These are phyloP conservation scores for Centropristis striata DNA, from an alignment of 2,113 vertebrate genomes.

Conservation along the genomic window DNA sequence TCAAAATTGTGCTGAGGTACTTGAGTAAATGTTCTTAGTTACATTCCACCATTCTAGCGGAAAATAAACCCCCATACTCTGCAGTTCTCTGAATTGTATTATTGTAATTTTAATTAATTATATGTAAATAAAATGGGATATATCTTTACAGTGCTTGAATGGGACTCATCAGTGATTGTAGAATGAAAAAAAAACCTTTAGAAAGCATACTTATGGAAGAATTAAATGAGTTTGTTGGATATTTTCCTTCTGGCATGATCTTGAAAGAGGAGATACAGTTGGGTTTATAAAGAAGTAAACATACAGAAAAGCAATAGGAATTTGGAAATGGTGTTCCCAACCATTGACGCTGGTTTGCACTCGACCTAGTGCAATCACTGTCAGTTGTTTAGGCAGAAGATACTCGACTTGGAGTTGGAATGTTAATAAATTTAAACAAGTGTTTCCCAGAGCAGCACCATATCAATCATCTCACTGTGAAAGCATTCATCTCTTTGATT, in stretches of 20 bases:
- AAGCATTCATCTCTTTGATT: neutral
- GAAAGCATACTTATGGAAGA: conserved; percentile 1
- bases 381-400: neutral
- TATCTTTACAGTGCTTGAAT: neutral
- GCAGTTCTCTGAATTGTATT: neutral
- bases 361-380: too few species aligned
- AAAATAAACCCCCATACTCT: too few species aligned
- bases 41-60: too few species aligned
- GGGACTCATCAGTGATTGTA: conserved; percentile 5
- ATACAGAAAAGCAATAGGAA: too few species aligned
- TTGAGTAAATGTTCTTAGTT: too few species aligned
- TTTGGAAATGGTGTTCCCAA: too few species aligned
- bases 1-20: too few species aligned
- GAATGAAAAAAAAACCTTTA: conserved; percentile 10
- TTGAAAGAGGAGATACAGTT: neutral
- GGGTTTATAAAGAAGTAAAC: too few species aligned
- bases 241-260: too few species aligned
- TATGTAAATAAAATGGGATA: too few species aligned
- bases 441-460: neutral
- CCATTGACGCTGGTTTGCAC: too few species aligned
- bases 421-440: neutral
- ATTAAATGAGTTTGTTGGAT: neutral
- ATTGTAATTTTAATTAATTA: neutral
- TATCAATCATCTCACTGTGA: neutral
- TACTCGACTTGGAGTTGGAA: neutral